Conservation (phyloP, 2,888 invertebrate genomes). For the Mantis religiosa region DNA sequence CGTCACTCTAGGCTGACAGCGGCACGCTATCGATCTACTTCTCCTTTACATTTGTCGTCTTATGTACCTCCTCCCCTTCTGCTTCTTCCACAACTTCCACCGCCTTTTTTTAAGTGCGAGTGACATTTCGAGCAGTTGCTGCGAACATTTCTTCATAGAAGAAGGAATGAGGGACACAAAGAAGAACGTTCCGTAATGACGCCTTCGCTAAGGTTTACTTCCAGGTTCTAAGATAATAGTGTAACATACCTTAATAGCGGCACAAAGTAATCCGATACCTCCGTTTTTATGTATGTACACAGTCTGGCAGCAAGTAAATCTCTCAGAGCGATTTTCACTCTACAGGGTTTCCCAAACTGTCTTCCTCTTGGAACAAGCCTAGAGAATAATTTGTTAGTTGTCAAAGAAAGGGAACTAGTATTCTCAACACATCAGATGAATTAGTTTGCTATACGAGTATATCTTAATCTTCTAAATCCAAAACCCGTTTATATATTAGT, state of each 20-base stretch:
- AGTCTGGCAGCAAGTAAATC: not conserved
- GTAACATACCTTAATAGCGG: not conserved
- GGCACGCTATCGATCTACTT: not conserved
- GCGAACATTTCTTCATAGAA: not conserved
- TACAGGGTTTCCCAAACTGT: not conserved
- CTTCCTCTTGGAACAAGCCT: not conserved
- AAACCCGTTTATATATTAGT: too few species aligned
- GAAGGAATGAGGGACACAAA: not conserved
- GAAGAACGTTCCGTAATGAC: not conserved
- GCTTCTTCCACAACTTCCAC: not conserved
- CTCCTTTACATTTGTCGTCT: not conserved
- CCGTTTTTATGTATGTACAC: not conserved
- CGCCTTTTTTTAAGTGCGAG: not conserved
- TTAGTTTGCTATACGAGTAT: too few species aligned
- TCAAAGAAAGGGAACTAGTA: too few species aligned
- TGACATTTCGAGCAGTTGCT: not conserved
- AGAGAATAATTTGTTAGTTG: not conserved
- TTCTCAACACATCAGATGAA: too few species aligned
- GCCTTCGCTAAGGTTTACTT: not conserved
- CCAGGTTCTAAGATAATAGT: not conserved
- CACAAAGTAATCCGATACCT: not conserved
- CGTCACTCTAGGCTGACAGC: not conserved
- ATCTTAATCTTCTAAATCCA: too few species aligned
- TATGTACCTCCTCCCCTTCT: not conserved
- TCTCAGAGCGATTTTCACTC: not conserved